A percentile compares a stretch with the other conserved stretches of the same genome.
Evolutionary conservation across 2,888 invertebrate species (phyloP).

Genomic region (Ptychoptera albimana): DNA sequence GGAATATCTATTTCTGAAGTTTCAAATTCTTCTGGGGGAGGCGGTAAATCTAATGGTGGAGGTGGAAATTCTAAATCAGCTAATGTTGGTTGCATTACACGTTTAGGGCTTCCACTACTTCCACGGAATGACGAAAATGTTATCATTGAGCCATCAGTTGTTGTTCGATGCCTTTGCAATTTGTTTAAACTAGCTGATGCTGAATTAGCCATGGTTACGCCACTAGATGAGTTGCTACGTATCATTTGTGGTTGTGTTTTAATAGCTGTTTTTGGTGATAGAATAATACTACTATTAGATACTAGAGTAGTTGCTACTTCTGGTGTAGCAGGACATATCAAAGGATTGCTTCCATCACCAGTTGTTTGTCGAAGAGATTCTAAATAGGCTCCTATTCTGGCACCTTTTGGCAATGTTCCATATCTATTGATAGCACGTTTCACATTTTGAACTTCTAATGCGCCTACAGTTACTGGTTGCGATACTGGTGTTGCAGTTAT

Average conservation of each 20-base stretch:
- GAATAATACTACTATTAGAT: constrained; percentile 17
- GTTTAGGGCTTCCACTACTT: constrained; percentile 52
- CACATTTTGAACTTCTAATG: constrained; percentile 89
- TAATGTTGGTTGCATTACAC: constrained; percentile 53
- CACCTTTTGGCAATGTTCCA: constrained; percentile 92
- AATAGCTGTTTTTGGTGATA: constrained; percentile 36
- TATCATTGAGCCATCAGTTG: constrained; percentile 33
- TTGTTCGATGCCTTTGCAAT: constrained; percentile 36
- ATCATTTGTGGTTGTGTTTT: constrained; percentile 70
- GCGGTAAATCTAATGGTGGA: constrained; percentile 64
- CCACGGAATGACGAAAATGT: constrained; percentile 36
- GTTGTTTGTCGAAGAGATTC: constrained; percentile 81
- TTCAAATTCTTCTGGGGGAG: constrained; percentile 53
- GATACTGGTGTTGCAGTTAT: constrained; percentile 8
- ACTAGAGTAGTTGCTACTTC: constrained; percentile 14
- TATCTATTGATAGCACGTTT: constrained; percentile 87
- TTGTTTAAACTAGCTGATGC: constrained; percentile 41
- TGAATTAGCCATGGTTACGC: constrained; percentile 50
- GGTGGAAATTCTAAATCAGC: constrained; percentile 81
- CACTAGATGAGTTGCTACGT: constrained; percentile 75
- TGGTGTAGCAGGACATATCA: constrained; percentile 13
- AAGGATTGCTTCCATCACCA: constrained; percentile 13
- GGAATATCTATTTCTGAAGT: constrained; percentile 14
- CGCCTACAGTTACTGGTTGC: constrained; percentile 61
- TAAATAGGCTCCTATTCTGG: constrained; percentile 88